phyloP scores from a whole-genome alignment of 2,888 invertebrate species.

The Formica aserva region DNA sequence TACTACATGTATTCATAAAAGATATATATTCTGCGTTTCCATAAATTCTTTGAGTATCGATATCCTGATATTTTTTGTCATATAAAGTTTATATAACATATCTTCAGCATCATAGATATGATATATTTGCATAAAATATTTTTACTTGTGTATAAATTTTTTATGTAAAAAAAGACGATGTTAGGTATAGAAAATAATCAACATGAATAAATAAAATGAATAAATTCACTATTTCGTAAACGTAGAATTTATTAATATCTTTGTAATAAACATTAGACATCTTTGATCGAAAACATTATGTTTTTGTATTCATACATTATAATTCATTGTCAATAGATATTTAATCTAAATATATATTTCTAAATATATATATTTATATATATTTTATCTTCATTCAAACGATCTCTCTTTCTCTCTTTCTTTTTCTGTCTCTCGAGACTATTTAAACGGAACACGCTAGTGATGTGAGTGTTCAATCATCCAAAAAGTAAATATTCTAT shows the following conservation, averaged over 20 bases:
- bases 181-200: not conserved
- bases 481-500: not conserved
- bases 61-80: too few species aligned
- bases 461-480: not conserved
- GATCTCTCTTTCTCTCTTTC: not conserved
- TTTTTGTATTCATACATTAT: not conserved
- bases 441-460: not conserved
- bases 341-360: not conserved
- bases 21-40: too few species aligned
- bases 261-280: not conserved
- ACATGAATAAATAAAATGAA: not conserved
- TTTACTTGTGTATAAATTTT: not conserved
- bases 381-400: not conserved
- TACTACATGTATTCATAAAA: too few species aligned
- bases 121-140: not conserved
- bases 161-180: not conserved
- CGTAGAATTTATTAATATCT: not conserved
- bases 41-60: too few species aligned
- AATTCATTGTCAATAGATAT: not conserved
- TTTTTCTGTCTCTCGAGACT: not conserved
- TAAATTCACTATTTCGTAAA: not conserved
- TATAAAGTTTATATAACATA: not conserved
- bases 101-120: not conserved
- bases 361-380: too few species aligned
- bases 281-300: not conserved